Percentiles rank a stretch among this genome's conserved stretches.
These are phyloP conservation scores for Cephus pygmeus DNA, from an alignment of 2,888 invertebrate genomes.

Conservation along the genomic window DNA sequence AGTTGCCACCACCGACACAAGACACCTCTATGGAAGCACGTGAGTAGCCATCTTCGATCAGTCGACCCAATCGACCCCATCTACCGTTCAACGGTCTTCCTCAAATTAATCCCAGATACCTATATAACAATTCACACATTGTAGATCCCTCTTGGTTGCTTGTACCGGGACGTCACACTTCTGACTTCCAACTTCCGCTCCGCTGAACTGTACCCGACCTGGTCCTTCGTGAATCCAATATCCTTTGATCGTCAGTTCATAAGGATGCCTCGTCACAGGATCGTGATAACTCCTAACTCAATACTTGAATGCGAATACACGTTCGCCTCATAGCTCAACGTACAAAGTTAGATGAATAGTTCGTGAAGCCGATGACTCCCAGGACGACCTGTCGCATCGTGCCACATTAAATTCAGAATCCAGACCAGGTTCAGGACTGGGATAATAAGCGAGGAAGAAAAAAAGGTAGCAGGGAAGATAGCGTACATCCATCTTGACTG, in stretches of 20 bases:
- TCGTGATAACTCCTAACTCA: not conserved
- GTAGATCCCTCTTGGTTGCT: not conserved
- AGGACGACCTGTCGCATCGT: not conserved
- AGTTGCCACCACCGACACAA: slow-evolving; percentile 52
- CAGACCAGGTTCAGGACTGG: not conserved
- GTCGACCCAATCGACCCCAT: not conserved
- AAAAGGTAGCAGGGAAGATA: not conserved
- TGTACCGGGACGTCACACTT: not conserved
- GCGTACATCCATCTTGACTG: not conserved
- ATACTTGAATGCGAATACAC: not conserved
- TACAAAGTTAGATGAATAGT: not conserved
- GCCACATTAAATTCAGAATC: not conserved
- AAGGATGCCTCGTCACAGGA: not conserved
- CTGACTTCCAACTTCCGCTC: not conserved
- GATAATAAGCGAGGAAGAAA: not conserved
- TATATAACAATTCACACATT: not conserved
- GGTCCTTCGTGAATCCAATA: not conserved
- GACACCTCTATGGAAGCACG: slow-evolving; percentile 61
- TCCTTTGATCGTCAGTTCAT: not conserved
- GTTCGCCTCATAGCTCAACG: not conserved
- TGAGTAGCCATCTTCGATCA: slow-evolving; percentile 37
- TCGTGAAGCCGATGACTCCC: not conserved
- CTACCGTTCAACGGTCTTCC: not conserved
- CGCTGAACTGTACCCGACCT: not conserved
- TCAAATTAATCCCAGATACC: not conserved